Evolutionary conservation across 2,888 invertebrate genomes (phyloP), one percentile per base, ranked within the genome.

Genomic region (Xanthia icteritia): DNA sequence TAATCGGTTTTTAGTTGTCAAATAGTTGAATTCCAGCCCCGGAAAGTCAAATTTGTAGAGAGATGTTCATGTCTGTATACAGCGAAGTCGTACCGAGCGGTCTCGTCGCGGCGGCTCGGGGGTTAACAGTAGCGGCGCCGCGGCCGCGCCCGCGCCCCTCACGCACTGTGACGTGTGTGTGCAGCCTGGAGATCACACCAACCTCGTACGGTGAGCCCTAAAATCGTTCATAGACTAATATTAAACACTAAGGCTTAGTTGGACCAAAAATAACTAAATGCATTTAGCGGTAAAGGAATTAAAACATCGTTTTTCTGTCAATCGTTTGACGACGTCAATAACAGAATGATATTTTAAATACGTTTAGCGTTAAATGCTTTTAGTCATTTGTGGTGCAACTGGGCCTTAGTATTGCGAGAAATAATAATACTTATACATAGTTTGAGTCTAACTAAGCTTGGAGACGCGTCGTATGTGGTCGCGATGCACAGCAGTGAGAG

Each of bases 141-240:
- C 78, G 11, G 70, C 87, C 42, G 77, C 91, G 39, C 83, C 92
- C 5, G 84, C 89, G 73, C 90, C 91, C 64, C 89, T 93, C 51
- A 88, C 95, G 8, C 97, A 97, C 85, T 98, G 98, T 92, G 97
- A 97, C 91, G 98, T 98, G 69, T 98, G 98, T 92, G 91, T 95
- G 66, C 95, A 96, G 82, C 94, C 97, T 23, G 98, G 98, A 20
- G 97, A 97, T 86, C 95, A 92, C 88, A 94, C 97, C 87, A 98
- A 98, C 94, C 97, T 98, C 84, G 98, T 98, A 83, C 97, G 97
- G 98, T 98, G 92, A 86, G 83, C 51, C 9, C 20, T 23, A 0
- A 15, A 72, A 31, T 51, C 15, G 48, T 63, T 63, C n/a, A 23
- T 5, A 20, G n/a, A 17, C 3, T 31, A 13, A 27, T 23, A 39